Percentiles rank a stretch among this genome's conserved stretches.
Evolutionary conservation across 2,113 vertebrate genomes (phyloP).

Genomic region (Dunckerocampus dactyliophorus): DNA sequence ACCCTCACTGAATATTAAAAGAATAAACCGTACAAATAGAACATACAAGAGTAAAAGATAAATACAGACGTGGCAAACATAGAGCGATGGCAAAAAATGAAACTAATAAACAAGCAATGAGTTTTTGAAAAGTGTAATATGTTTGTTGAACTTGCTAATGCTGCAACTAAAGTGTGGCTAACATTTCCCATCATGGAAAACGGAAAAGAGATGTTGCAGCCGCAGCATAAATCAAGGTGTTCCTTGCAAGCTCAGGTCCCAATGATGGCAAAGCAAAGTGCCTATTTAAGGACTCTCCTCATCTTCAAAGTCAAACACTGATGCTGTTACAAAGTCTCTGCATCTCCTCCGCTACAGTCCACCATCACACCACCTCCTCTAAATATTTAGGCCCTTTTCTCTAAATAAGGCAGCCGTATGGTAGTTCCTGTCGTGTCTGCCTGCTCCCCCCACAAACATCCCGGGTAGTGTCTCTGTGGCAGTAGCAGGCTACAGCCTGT

Average conservation of each 20-base stretch:
- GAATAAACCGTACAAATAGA: too few species aligned
- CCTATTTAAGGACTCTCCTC: slow-evolving; percentile 67
- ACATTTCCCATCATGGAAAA: too few species aligned
- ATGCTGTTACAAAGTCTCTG: slow-evolving; percentile 39
- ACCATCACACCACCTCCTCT: slow-evolving; percentile 33
- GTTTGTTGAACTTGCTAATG: too few species aligned
- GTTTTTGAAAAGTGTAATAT: too few species aligned
- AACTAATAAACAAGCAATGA: too few species aligned
- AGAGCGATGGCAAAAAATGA: too few species aligned
- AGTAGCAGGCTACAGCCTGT: slow-evolving; percentile 54
- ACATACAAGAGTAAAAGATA: too few species aligned
- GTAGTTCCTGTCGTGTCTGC: slow-evolving; percentile 74
- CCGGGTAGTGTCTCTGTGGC: slow-evolving; percentile 55
- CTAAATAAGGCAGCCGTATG: slow-evolving; percentile 81
- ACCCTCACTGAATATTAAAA: too few species aligned
- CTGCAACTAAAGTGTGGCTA: too few species aligned
- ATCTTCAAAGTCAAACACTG: slow-evolving; percentile 19
- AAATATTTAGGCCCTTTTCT: slow-evolving; percentile 59
- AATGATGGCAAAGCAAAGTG: slow-evolving; percentile 34
- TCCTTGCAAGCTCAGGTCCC: slow-evolving; percentile 16
- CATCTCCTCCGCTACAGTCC: slow-evolving; percentile 42
- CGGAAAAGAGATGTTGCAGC: not conserved
- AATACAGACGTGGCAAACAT: too few species aligned
- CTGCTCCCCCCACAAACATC: slow-evolving; percentile 64
- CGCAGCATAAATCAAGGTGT: slow-evolving; percentile 28